Evolutionary conservation across 2,888 invertebrate genomes (phyloP), one percentile per base, ranked within the genome.

Genomic region (Epinotia brunnichana): DNA sequence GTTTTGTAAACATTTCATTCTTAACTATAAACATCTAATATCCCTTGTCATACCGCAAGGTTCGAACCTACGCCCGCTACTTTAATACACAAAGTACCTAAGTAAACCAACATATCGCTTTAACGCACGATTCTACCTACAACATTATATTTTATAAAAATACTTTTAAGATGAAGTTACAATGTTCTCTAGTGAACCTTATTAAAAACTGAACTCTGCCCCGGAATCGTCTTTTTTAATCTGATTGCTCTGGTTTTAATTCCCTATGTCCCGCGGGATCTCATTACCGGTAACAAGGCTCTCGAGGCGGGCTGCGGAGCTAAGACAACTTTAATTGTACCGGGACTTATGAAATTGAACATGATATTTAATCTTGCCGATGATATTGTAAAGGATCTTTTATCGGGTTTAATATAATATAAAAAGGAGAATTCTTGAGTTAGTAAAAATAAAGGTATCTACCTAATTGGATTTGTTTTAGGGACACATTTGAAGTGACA

Each of bases 241-340:
- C 63, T 29, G 63, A 63, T 63, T 63, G 63, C 51, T 51, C 35
- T 15, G 48, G 44, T 44, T 19, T 19, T 41, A 39, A 17, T 24
- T 48, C 54, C 21, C 54, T 5, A n/a, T 48, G 54, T 63, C 63
- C 51, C 51, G 7, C 2, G 63, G 51, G 63, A 29, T 53, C 63
- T 63, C 63, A 51, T 63, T 63, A 63, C 63, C 11, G 15, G 62
- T 62, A 51, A 62, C 63, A 63, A 63, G 63, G 63, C 29, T 17
- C 63, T 2, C 19, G 59, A 59, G 63, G 13, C 48, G n/a, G n/a
- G 17, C 35, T 35, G 9, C 35, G 11, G 29, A 29, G 57, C 57
- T 63, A 51, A 63, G 51, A 63, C 63, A 63, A 63, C 51, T 51
- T 63, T 63, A 63, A 63, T 63, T 63, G 63, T 17, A 13, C 29